phyloP scores from a whole-genome alignment of 2,113 vertebrate species.

The Tinamus guttatus region DNA sequence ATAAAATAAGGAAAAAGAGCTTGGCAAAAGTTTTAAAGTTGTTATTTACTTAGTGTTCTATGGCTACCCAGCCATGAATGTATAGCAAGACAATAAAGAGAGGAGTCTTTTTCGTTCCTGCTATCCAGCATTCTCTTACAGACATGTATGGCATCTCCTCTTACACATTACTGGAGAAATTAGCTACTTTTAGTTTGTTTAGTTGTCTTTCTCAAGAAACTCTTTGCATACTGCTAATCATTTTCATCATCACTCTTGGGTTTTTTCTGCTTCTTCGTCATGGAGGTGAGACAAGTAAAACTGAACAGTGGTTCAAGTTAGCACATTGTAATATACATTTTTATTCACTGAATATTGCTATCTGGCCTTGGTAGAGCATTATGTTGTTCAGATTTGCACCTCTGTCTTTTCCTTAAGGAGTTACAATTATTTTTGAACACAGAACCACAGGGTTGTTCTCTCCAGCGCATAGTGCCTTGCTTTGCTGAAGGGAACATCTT shows the following conservation, averaged over 20 bases:
- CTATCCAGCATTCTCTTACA: neutral
- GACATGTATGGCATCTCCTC: fast-evolving
- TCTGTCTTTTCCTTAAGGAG: neutral
- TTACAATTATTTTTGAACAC: constrained; percentile 45
- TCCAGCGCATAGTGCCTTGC: neutral
- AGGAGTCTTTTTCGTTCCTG: neutral
- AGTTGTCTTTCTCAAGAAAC: neutral
- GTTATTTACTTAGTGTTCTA: neutral
- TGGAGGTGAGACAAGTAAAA: neutral
- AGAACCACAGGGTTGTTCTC: neutral
- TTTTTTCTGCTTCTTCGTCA: neutral
- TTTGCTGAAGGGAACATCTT: constrained; percentile 69
- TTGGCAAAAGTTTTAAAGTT: neutral
- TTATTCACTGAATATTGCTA: neutral
- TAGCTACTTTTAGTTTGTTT: neutral
- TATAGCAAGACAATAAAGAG: neutral
- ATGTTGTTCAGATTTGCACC: neutral
- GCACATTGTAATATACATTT: neutral
- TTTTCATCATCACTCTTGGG: neutral
- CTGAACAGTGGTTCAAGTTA: neutral
- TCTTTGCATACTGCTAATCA: neutral
- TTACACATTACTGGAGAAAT: neutral
- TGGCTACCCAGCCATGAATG: neutral
- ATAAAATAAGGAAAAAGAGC: neutral
- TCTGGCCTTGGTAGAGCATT: neutral